Evolutionary conservation across 2,888 invertebrate species (phyloP).

Genomic region (Tubulanus polymorphus): DNA sequence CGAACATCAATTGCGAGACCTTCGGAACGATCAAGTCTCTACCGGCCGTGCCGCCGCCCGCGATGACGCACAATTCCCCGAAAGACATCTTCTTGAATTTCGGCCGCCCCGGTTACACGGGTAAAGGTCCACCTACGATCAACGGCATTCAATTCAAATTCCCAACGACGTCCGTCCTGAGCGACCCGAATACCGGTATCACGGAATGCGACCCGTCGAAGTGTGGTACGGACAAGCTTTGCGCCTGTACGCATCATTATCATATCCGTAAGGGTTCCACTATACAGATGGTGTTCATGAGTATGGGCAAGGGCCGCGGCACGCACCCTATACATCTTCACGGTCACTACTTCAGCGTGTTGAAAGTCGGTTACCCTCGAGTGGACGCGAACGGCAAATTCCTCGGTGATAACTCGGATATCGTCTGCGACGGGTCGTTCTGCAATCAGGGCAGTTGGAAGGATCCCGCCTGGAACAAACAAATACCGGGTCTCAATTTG

Average conservation of each 20-base stretch:
- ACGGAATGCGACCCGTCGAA: neutral
- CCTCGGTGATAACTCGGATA: neutral
- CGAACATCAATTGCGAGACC: no score
- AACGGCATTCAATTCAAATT: no score
- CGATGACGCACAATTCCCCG: no score
- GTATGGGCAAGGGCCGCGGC: neutral
- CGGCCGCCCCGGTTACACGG: no score
- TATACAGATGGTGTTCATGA: neutral
- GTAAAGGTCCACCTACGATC: no score
- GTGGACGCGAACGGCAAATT: neutral
- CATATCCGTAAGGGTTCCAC: neutral
- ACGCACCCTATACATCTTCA: conserved; percentile 29
- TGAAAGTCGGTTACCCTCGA: conserved; percentile 5
- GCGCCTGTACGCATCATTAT: neutral
- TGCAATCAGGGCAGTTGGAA: neutral
- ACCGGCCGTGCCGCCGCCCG: no score
- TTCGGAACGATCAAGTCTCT: no score
- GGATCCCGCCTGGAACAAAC: neutral
- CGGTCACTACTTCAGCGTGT: conserved; percentile 24
- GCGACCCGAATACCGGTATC: no score
- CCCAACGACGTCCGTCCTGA: no score
- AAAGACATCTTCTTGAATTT: no score
- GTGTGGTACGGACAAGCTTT: neutral
- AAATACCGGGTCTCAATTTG: neutral
- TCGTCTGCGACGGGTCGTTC: neutral